Conservation (phyloP, 30 jellyfish, hydroid and myxozoan genomes). For the Hydractinia echinata region DNA sequence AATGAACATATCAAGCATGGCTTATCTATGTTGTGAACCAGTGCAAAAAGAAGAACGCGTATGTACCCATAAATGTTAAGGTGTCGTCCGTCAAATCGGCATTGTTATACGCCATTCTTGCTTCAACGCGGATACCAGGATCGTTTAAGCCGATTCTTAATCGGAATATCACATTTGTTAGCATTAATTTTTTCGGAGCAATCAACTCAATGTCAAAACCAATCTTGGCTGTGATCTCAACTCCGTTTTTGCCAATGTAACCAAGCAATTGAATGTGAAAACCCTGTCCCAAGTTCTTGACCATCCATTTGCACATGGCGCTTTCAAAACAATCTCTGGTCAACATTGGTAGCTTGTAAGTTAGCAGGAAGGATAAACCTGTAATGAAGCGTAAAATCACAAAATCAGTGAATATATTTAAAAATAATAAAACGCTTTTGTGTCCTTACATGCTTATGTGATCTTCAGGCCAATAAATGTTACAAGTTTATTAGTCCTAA, state of each 20-base stretch:
- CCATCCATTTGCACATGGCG: constrained; percentile 11
- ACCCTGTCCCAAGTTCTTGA: constrained; percentile 1
- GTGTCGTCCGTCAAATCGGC: background rate
- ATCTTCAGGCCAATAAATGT: too few relatives aligned
- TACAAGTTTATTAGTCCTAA: too few relatives aligned
- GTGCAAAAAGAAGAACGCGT: too few relatives aligned
- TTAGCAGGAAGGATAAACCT: background rate
- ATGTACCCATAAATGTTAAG: background rate
- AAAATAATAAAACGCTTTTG: too few relatives aligned
- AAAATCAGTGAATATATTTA: too few relatives aligned
- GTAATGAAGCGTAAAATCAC: background rate
- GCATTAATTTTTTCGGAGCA: background rate
- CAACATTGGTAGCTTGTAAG: background rate
- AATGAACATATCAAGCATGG: too few relatives aligned
- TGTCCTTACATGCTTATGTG: too few relatives aligned
- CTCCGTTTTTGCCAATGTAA: background rate
- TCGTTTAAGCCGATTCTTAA: constrained; percentile 5
- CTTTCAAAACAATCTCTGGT: constrained; percentile 8
- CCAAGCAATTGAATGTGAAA: constrained; percentile 4
- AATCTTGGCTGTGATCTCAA: background rate
- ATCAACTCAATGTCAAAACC: background rate
- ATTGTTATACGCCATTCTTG: background rate
- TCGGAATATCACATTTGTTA: background rate
- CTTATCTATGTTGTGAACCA: too few relatives aligned
- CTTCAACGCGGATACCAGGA: constrained; percentile 7